A percentile compares a stretch with the other conserved stretches of the same genome.
These are phyloP conservation scores for Micrasema minimum DNA, from an alignment of 1,140 invertebrate genomes.

Conservation along the genomic window DNA sequence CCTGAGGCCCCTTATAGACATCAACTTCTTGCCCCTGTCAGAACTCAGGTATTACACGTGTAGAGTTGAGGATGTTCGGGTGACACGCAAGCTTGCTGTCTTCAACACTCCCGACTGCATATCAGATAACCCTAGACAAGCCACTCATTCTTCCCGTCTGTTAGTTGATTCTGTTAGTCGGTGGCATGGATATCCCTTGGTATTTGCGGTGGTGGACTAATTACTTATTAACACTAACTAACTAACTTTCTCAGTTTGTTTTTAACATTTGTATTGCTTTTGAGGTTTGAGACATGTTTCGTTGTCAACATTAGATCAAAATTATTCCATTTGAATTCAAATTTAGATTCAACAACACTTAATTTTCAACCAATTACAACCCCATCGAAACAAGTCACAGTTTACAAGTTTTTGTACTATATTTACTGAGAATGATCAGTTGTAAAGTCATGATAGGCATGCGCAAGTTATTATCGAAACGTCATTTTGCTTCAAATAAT, in stretches of 20 bases:
- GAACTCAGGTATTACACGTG: slow-evolving; percentile 83
- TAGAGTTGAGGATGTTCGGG: neutral
- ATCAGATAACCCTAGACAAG: slow-evolving; percentile 9
- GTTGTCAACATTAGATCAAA: no score
- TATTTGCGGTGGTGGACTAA: slow-evolving; percentile 5
- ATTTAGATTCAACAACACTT: no score
- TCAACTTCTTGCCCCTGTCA: slow-evolving; percentile 92
- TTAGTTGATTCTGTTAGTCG: slow-evolving; percentile 22
- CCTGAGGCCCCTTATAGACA: slow-evolving; percentile 88
- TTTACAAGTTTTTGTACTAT: no score
- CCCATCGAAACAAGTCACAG: no score
- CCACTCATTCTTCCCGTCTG: slow-evolving; percentile 6
- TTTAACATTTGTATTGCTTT: neutral
- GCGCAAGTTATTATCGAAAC: no score
- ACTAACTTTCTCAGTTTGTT: no score
- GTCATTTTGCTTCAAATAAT: no score
- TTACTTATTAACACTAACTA: no score
- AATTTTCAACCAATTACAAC: no score
- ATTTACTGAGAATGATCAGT: no score
- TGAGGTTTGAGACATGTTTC: neutral
- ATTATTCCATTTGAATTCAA: no score
- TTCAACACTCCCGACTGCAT: slow-evolving; percentile 14
- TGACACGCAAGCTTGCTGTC: slow-evolving; percentile 25
- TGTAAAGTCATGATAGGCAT: no score
- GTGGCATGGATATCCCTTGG: slow-evolving; percentile 15